Evolutionary conservation across 2,113 vertebrate genomes (phyloP).

Genomic region (Gopherus evgoodei): DNA sequence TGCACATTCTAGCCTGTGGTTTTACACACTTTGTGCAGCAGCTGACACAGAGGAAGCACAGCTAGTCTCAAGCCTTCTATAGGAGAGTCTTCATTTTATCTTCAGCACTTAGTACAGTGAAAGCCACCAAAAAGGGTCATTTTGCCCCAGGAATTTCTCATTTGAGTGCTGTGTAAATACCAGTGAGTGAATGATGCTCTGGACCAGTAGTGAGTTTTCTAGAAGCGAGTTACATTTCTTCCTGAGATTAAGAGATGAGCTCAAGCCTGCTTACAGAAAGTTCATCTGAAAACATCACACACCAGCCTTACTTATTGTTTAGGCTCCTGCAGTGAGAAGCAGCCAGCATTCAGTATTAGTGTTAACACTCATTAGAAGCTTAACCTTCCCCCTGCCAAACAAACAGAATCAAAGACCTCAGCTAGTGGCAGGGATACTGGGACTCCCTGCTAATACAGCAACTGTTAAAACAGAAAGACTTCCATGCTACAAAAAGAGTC

Average conservation of each 20-base stretch:
- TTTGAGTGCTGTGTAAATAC: not conserved
- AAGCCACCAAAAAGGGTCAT: slow-evolving; percentile 3
- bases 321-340: no score
- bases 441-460: fast-evolving
- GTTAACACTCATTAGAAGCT: not conserved
- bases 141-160: not conserved
- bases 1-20: not conserved
- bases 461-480: not conserved
- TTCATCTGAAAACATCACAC: not conserved
- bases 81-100: not conserved
- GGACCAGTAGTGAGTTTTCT: not conserved
- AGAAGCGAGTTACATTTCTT: slow-evolving; percentile 18
- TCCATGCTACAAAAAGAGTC: not conserved
- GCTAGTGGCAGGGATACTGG: not conserved
- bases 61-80: not conserved
- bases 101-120: not conserved
- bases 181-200: not conserved
- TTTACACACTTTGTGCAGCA: not conserved
- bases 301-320: not conserved
- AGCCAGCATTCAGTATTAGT: fast-evolving
- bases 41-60: not conserved
- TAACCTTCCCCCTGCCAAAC: fast-evolving
- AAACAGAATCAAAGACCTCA: not conserved
- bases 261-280: not conserved
- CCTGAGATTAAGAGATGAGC: not conserved